Percentiles rank a stretch among this genome's conserved stretches.
Conservation (phyloP, 2,113 vertebrate species). For the Oostethus manadensis region DNA sequence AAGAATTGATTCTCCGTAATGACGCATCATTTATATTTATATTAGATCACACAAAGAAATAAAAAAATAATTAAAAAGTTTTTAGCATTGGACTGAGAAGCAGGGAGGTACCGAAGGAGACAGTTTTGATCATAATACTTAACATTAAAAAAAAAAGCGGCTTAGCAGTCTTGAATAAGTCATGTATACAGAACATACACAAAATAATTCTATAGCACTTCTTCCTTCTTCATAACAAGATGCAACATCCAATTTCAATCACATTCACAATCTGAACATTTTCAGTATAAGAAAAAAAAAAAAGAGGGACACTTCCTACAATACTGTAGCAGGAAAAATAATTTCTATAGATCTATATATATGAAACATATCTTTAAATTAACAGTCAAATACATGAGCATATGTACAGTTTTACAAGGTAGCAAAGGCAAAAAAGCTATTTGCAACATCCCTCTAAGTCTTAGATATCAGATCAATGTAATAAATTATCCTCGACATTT, state of each 20-base stretch:
- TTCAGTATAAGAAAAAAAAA: slow-evolving; percentile 70
- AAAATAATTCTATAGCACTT: slow-evolving; percentile 49
- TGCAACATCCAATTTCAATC: slow-evolving; percentile 83
- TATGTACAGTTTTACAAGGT: slow-evolving; percentile 80
- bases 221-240: slow-evolving; percentile 73
- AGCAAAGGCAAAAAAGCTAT: slow-evolving; percentile 76
- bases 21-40: slow-evolving; percentile 93
- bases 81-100: slow-evolving; percentile 80
- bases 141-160: slow-evolving; percentile 73
- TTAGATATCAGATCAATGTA: slow-evolving; percentile 69
- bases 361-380: slow-evolving; percentile 74
- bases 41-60: slow-evolving; percentile 94
- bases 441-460: slow-evolving; percentile 69
- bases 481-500: slow-evolving; percentile 77
- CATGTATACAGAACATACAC: slow-evolving; percentile 69
- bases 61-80: slow-evolving; percentile 92
- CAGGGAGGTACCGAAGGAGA: slow-evolving; percentile 76
- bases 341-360: slow-evolving; percentile 56
- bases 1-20: slow-evolving; percentile 84
- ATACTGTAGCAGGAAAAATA: slow-evolving; percentile 61
- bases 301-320: slow-evolving; percentile 72
- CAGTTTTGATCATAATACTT: slow-evolving; percentile 75
- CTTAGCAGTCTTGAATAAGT: slow-evolving; percentile 79
- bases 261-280: slow-evolving; percentile 77
- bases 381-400: slow-evolving; percentile 78